Conservation (phyloP, 2,888 invertebrate genomes). For the Platerodrilus igneus region DNA sequence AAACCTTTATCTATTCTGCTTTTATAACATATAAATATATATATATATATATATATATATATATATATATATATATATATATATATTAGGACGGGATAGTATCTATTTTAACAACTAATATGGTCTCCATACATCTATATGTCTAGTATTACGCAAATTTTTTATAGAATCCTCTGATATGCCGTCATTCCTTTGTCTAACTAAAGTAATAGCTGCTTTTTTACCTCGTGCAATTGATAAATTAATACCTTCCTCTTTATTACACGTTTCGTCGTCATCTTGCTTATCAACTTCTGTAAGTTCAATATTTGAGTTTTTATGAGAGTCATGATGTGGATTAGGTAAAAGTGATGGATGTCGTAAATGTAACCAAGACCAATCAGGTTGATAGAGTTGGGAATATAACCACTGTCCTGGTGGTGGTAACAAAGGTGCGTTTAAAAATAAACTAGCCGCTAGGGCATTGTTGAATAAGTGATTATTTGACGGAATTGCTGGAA, state of each 20-base stretch:
- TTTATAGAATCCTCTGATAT: constrained; percentile 30
- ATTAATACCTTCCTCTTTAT: constrained; percentile 41
- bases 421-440: constrained; percentile 69
- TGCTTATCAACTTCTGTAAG: constrained; percentile 20
- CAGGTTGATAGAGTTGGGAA: constrained; percentile 70
- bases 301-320: constrained; percentile 25
- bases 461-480: constrained; percentile 53
- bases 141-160: constrained; percentile 48
- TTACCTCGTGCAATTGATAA: constrained; percentile 40
- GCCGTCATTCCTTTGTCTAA: constrained; percentile 46
- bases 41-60: no score
- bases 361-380: constrained; percentile 62
- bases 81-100: neutral
- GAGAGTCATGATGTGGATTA: constrained; percentile 27
- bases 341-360: constrained; percentile 38
- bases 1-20: no score
- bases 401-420: constrained; percentile 76
- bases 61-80: no score
- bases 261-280: constrained; percentile 30
- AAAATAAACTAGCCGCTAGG: constrained; percentile 66
- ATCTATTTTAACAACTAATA: no score
- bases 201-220: constrained; percentile 44
- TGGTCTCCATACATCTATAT: constrained; percentile 76
- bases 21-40: no score
- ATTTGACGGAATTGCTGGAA: constrained; percentile 42